Conservation (phyloP, 2,888 invertebrate genomes). For the Platynereis dumerilii region DNA sequence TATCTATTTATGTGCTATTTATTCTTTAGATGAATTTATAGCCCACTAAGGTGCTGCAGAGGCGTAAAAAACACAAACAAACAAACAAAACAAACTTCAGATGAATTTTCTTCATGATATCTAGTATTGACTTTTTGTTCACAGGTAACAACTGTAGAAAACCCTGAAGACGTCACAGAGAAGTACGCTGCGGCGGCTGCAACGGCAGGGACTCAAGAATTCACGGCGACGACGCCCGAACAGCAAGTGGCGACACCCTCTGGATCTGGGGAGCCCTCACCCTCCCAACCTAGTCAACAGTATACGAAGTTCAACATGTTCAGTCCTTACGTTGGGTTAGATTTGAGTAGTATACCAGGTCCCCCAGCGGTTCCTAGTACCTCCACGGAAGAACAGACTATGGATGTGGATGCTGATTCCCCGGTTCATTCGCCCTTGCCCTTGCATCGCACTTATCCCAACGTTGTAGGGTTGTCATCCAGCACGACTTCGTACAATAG, state of each 20-base stretch:
- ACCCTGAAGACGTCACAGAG: conserved; percentile 20
- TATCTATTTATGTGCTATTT: no score
- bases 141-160: conserved; percentile 57
- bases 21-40: no score
- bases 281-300: conserved; percentile 11
- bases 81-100: no score
- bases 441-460: background rate
- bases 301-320: conserved; percentile 10
- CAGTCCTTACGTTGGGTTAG: conserved; percentile 20
- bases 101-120: no score
- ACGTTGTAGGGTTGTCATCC: background rate
- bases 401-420: conserved; percentile 19
- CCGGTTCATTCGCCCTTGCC: background rate
- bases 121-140: no score
- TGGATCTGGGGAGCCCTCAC: background rate
- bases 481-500: no score
- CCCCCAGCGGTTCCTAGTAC: no score
- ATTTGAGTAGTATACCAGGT: conserved; percentile 23
- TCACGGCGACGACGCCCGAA: conserved; percentile 9
- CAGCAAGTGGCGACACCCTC: background rate
- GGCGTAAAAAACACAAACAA: no score
- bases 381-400: background rate
- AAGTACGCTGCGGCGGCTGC: conserved; percentile 3
- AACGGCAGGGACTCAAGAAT: conserved; percentile 1
- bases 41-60: no score